Base-by-base conservation (phyloP, 2,113 vertebrate species). In the Lepisosteus osseus region DNA sequence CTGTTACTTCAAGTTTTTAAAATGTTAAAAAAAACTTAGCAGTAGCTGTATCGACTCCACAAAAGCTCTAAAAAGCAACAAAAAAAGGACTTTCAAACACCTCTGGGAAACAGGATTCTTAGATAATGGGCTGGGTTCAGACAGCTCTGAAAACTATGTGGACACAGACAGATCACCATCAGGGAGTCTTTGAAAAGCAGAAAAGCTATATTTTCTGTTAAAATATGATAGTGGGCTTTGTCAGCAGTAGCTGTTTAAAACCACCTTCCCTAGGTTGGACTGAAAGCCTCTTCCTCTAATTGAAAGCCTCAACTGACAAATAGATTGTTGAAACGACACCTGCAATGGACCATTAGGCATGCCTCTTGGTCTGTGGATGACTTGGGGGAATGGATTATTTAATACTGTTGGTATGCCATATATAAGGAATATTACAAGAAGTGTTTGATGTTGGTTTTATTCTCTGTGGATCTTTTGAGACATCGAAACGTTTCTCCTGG, bases 231-330 rank as follows among this genome's bases (percentile, higher is more conserved):
- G 42, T 8, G 9, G 2, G 42, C 14, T 56, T 54, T 73, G 65
- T 47, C 65, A 29, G 65, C 55, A 65, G 3, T 14, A 68, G 17
- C 65, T 51, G 55, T 47, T 68, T 73, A 15, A 66, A 51, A 57
- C 15, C 65, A 54, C 56, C 44, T 29, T 62, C 65, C 61, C 65
- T 42, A 17, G 65, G 55, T 56, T 8, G 44, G 9, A 9, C 72
- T 73, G 13, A 61, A 51, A 41, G 65, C 51, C 45, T 41, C 42
- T 11, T 43, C 6, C 17, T 65, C 45, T 43, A 47, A 41, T 43
- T 54, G 17, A 6, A n/a, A 83, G 79, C 78, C 73, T 86, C 78
- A 80, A 63, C 72, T 82, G 83, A 85, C 81, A 84, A 87, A 88
- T 84, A 76, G 72, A 79, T 75, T 83, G 77, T 79, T 83, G 78